phyloP scores from a whole-genome alignment of 2,888 invertebrate genomes.

The Pseudococcus jackbeardsleyi region DNA sequence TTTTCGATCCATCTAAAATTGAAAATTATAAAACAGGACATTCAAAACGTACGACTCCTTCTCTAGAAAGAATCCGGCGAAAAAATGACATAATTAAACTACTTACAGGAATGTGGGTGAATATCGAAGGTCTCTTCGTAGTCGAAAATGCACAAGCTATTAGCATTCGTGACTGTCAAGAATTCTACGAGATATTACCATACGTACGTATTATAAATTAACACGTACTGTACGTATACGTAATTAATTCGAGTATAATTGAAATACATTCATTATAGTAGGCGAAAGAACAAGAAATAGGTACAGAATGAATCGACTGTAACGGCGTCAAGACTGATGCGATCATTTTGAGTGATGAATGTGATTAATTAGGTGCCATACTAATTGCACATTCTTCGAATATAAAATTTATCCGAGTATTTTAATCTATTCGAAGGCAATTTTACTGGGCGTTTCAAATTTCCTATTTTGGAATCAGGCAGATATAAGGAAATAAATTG shows the following conservation, averaged over 20 bases:
- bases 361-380: conserved; percentile 17
- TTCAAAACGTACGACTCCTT: background rate
- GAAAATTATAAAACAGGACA: background rate
- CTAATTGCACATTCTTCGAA: conserved; percentile 9
- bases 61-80: too few relatives aligned
- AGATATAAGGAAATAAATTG: background rate
- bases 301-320: background rate
- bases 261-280: conserved; percentile 15
- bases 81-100: conserved; percentile 8
- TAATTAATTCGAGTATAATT: conserved; percentile 39
- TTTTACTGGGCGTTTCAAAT: background rate
- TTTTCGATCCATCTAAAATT: background rate
- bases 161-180: conserved; percentile 36
- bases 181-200: background rate
- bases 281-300: conserved; percentile 14
- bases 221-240: background rate
- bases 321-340: background rate
- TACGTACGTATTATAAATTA: background rate
- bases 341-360: conserved; percentile 21
- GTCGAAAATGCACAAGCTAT: conserved; percentile 5
- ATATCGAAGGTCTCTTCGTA: background rate
- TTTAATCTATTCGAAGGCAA: background rate
- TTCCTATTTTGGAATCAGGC: background rate
- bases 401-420: background rate
- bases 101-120: background rate